Conservation (phyloP, 2,888 invertebrate species). For the Sphaerophoria taeniata region DNA sequence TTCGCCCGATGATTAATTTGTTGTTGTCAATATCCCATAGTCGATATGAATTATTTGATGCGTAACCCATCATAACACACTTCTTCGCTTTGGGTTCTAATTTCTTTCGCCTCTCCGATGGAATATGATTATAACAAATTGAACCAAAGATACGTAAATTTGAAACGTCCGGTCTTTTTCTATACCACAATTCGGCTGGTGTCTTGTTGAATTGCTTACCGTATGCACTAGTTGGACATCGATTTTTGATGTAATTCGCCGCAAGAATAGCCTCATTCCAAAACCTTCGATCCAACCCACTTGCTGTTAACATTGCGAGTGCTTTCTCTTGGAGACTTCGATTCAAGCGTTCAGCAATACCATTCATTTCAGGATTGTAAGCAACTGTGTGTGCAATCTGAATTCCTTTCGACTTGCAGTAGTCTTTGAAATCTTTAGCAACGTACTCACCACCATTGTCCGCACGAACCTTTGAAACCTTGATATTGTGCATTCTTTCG, state of each 20-base stretch:
- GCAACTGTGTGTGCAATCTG: slow-evolving; percentile 63
- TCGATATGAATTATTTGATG: slow-evolving; percentile 11
- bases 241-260: slow-evolving; percentile 33
- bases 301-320: slow-evolving; percentile 75
- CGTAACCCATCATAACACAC: slow-evolving; percentile 7
- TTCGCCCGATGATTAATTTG: slow-evolving; percentile 10
- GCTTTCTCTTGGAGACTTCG: slow-evolving; percentile 71
- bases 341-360: slow-evolving; percentile 75
- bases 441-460: not conserved
- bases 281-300: slow-evolving; percentile 1
- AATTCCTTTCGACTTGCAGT: slow-evolving; percentile 75
- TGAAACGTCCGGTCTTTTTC: not conserved
- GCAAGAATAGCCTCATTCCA: slow-evolving; percentile 38
- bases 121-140: slow-evolving; percentile 54
- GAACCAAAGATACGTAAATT: slow-evolving; percentile 47
- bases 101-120: slow-evolving; percentile 48
- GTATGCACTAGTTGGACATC: not conserved
- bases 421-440: slow-evolving; percentile 52
- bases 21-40: slow-evolving; percentile 13
- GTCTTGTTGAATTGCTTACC: slow-evolving; percentile 41
- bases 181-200: slow-evolving; percentile 21
- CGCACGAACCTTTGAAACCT: slow-evolving; percentile 35
- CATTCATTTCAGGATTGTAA: slow-evolving; percentile 76
- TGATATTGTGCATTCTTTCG: slow-evolving; percentile 21
- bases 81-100: slow-evolving; percentile 44